Evolutionary conservation across 2,113 vertebrate species (phyloP).

Genomic region (Apodemus speciosus): DNA sequence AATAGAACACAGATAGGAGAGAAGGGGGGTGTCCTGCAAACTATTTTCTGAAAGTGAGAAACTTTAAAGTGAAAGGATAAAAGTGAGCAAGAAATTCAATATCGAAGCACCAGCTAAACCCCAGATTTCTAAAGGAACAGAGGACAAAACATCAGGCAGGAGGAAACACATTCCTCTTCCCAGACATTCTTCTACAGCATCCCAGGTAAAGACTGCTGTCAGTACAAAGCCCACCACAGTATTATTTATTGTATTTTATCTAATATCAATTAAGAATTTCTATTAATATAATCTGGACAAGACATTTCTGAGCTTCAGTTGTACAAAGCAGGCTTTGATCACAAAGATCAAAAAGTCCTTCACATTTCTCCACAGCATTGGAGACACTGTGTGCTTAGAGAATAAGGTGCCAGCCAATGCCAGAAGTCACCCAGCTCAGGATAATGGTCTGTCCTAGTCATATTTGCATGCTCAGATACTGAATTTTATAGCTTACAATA

Average conservation of each 20-base stretch:
- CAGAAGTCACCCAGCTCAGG: slow-evolving; percentile 17
- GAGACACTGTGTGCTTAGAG: background rate
- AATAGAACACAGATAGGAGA: background rate
- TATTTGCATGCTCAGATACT: slow-evolving; percentile 72
- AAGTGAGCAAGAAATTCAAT: background rate
- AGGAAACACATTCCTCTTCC: background rate
- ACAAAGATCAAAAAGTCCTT: background rate
- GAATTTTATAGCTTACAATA: slow-evolving; percentile 80
- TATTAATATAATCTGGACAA: background rate
- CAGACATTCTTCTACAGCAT: background rate
- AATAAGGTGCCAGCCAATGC: background rate
- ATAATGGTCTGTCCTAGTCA: slow-evolving; percentile 24
- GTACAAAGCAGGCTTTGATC: background rate
- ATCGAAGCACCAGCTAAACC: background rate
- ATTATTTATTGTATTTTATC: background rate
- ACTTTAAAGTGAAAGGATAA: background rate
- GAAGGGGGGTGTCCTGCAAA: background rate
- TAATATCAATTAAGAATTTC: background rate
- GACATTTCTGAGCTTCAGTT: background rate
- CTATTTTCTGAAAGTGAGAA: background rate
- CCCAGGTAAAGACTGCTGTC: background rate
- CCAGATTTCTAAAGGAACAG: background rate
- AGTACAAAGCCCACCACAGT: background rate
- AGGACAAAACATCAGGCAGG: background rate
- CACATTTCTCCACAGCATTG: background rate